Percentiles rank a stretch among this genome's conserved stretches.
phyloP scores from a whole-genome alignment of 1,140 invertebrate genomes.

The Trichonephila clavipes region DNA sequence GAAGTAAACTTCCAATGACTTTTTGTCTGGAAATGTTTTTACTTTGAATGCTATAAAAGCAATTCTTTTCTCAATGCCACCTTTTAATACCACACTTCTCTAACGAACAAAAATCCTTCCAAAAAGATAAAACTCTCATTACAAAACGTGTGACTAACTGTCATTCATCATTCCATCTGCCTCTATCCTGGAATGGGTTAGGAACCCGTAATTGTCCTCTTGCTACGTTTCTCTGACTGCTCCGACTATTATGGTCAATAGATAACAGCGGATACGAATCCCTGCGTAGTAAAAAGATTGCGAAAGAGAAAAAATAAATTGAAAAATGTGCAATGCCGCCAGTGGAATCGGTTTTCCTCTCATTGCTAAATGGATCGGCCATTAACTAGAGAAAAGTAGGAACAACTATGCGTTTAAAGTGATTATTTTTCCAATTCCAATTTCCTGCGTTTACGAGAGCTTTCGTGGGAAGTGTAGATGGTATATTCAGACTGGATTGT shows the following conservation, averaged over 20 bases:
- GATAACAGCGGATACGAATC: conserved; percentile 21
- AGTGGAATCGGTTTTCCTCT: conserved; percentile 1
- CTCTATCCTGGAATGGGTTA: conserved; percentile 4
- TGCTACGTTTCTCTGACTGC: background rate
- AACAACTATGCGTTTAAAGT: conserved; percentile 17
- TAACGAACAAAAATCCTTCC: too few species aligned
- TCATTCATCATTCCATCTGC: conserved; percentile 36
- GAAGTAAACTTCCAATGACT: background rate
- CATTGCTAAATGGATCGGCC: conserved; percentile 41
- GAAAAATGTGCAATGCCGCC: conserved; percentile 1
- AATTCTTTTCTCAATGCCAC: background rate
- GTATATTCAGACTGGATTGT: background rate
- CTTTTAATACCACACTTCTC: too few species aligned
- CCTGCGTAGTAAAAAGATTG: background rate
- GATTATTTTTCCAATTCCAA: conserved; percentile 45
- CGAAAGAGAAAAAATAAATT: background rate
- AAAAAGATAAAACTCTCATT: conserved; percentile 29
- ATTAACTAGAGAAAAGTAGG: conserved; percentile 5
- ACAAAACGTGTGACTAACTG: conserved; percentile 33
- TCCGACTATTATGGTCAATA: conserved; percentile 38
- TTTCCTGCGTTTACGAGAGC: background rate
- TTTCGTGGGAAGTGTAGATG: background rate
- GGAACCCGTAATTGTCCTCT: conserved; percentile 42
- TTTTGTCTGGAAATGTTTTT: background rate
- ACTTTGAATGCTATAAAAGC: background rate